Conservation (phyloP, 2,797 vertebrate genomes). For the Lophius americanus region DNA sequence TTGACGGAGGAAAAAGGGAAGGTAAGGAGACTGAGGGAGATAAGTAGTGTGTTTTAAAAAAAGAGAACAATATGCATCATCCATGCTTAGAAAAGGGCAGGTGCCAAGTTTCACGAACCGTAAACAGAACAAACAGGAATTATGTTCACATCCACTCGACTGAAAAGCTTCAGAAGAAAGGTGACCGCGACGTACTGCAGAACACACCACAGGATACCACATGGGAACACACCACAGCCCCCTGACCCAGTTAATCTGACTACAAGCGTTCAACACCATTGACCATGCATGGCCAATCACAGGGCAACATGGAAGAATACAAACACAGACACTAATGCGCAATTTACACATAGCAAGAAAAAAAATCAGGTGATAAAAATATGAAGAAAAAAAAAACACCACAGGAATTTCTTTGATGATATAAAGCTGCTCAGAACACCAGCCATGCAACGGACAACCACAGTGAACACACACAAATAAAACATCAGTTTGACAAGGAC, state of each 20-base stretch:
- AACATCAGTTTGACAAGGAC: conserved; percentile 22
- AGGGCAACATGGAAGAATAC: conserved; percentile 21
- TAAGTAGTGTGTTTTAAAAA: background rate
- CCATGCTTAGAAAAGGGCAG: conserved; percentile 25
- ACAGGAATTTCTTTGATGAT: conserved; percentile 4
- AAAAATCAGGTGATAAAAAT: background rate
- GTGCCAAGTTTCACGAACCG: background rate
- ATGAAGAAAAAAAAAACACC: background rate
- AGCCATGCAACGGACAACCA: conserved; percentile 59
- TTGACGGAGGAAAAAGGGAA: background rate
- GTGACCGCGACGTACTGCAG: conserved; percentile 16
- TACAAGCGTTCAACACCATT: conserved; percentile 12
- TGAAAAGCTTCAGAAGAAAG: conserved; percentile 13
- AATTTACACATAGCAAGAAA: conserved; percentile 11
- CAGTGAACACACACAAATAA: conserved; percentile 14
- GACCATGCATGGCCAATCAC: conserved; percentile 59
- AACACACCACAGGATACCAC: background rate
- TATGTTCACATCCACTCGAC: conserved; percentile 11
- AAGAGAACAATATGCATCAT: conserved; percentile 18
- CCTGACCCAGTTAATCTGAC: conserved; percentile 27
- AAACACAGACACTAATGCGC: conserved; percentile 21
- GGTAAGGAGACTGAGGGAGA: background rate
- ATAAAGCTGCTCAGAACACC: conserved; percentile 7
- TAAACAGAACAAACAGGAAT: conserved; percentile 12
- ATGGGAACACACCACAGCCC: conserved; percentile 20